Base-by-base conservation (phyloP, 2,113 vertebrate genomes). In the Anas platyrhynchos region DNA sequence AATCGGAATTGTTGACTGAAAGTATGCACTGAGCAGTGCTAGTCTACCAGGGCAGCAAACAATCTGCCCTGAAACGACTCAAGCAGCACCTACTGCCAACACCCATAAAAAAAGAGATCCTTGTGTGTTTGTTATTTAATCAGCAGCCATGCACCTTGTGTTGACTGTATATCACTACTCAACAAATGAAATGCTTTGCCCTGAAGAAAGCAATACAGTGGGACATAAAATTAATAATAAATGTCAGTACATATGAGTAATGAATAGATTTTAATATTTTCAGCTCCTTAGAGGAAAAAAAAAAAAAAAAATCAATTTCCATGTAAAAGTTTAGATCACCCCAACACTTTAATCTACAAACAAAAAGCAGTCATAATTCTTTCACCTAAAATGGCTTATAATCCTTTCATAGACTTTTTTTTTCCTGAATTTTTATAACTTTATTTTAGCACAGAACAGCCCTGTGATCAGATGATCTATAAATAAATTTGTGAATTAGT, bases 171-270 rank as follows among this genome's bases (percentile, higher is more conserved):
- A 81, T 68, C 73, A 84, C 32, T 15, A 56, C 83, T 91, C 86
- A 93, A 94, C 66, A 92, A 96, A 69, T 76, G 62, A 41, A 41
- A 41, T 41, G 46, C 31, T 93, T 96, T 91, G n/a, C 77, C 75
- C 77, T 69, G 27, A 94, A 92, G 69, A 96, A 91, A 91, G 69
- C 52, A 94, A 94, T 88, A 88, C 27, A 56, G 12, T 26, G 22
- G 43, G 55, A 81, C 48, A 75, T 79, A 90, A 96, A 94, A 88
- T 80, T 87, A 94, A 95, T 93, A 90, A 68, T 72, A 74, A 92
- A 82, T 72, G n/a, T 82, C 77, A 95, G 36, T n/a, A 41, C 23
- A 58, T 78, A 54, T 62, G 58, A 94, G 69, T 91, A 93, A 91
- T 62, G 83, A 83, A 83, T 79, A 88, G 73, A 84, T 93, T 94